Conservation (phyloP, 2,888 invertebrate genomes). For the Epinotia brunnichana region DNA sequence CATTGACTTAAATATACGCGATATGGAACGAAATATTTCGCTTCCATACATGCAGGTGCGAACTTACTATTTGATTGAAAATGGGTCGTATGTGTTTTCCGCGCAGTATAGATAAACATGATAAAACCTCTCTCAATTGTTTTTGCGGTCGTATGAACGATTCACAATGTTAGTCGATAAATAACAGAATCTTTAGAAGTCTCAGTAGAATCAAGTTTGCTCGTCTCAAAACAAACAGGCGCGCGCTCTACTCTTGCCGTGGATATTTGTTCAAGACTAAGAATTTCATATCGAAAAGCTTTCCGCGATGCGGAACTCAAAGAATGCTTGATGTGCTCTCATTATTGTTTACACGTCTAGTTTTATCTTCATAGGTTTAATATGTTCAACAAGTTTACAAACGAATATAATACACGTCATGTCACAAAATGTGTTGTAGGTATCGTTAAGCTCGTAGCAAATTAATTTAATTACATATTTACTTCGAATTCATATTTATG, state of each 20-base stretch:
- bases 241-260: not conserved
- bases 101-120: not conserved
- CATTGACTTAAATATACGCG: too few relatives aligned
- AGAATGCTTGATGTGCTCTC: not conserved
- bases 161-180: too few relatives aligned
- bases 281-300: constrained; percentile 24
- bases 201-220: not conserved
- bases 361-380: too few relatives aligned
- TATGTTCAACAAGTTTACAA: too few relatives aligned
- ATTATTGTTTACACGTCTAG: not conserved
- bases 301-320: not conserved
- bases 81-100: not conserved
- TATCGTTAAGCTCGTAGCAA: too few relatives aligned
- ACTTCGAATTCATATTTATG: too few relatives aligned
- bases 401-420: too few relatives aligned
- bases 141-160: not conserved
- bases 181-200: not conserved
- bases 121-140: constrained; percentile 1
- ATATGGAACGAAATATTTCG: too few relatives aligned
- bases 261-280: constrained; percentile 19
- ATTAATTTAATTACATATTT: too few relatives aligned
- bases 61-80: too few relatives aligned
- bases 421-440: too few relatives aligned
- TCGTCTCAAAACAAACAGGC: constrained; percentile 19
- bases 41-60: too few relatives aligned